A percentile compares a stretch with the other conserved stretches of the same genome.
Evolutionary conservation across 2,113 vertebrate species (phyloP).

Genomic region (human): GRCh38 chr2:30451501-30452000

Average conservation of each 20-base stretch:
- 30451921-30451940: neutral
- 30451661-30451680: constrained; percentile 3
- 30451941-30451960: neutral
- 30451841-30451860: neutral
- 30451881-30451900: neutral
- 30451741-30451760: too few species aligned
- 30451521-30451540: constrained; percentile 2
- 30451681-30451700: neutral
- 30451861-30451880: neutral
- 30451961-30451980: neutral
- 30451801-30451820: neutral
- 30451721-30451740: too few species aligned
- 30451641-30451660: neutral
- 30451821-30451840: neutral
- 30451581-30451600: neutral
- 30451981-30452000: neutral
- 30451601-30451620: neutral
- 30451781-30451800: too few species aligned
- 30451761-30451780: too few species aligned
- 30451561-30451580: neutral
- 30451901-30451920: neutral
- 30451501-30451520: neutral
- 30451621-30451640: neutral
- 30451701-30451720: neutral
- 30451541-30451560: neutral